Conservation (phyloP, 2,113 vertebrate species). For the Phyllopteryx taeniolatus region DNA sequence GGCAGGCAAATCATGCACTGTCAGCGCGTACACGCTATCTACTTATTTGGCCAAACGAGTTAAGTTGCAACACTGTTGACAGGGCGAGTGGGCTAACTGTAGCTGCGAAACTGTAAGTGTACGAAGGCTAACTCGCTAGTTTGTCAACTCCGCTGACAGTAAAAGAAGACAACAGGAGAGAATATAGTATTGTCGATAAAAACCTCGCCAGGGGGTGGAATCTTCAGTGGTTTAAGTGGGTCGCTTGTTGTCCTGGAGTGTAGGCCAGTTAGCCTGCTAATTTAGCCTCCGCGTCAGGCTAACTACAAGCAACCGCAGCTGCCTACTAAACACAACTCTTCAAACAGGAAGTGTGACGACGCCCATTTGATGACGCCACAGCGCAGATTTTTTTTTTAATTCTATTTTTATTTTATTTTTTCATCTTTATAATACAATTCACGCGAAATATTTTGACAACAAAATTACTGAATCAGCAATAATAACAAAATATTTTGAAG, state of each 20-base stretch:
- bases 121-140: slow-evolving; percentile 14
- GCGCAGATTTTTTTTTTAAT: too few relatives aligned
- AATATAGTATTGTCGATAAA: neutral
- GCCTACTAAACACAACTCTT: slow-evolving; percentile 35
- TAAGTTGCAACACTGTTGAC: slow-evolving; percentile 5
- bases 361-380: slow-evolving; percentile 30
- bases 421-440: too few relatives aligned
- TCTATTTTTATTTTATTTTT: too few relatives aligned
- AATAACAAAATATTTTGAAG: too few relatives aligned
- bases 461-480: too few relatives aligned
- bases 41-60: neutral
- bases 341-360: slow-evolving; percentile 17
- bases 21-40: neutral
- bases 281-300: slow-evolving; percentile 30
- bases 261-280: slow-evolving; percentile 38
- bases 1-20: neutral
- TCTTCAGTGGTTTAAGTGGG: slow-evolving; percentile 7
- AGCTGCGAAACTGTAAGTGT: slow-evolving; percentile 5
- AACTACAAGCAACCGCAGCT: slow-evolving; percentile 42
- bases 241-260: slow-evolving; percentile 20
- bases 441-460: too few relatives aligned
- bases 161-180: neutral
- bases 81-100: slow-evolving; percentile 29
- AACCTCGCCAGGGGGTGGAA: slow-evolving; percentile 36
- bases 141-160: slow-evolving; percentile 4